Evolutionary conservation across 2,888 invertebrate genomes (phyloP).

Genomic region (Frankliniella fusca): DNA sequence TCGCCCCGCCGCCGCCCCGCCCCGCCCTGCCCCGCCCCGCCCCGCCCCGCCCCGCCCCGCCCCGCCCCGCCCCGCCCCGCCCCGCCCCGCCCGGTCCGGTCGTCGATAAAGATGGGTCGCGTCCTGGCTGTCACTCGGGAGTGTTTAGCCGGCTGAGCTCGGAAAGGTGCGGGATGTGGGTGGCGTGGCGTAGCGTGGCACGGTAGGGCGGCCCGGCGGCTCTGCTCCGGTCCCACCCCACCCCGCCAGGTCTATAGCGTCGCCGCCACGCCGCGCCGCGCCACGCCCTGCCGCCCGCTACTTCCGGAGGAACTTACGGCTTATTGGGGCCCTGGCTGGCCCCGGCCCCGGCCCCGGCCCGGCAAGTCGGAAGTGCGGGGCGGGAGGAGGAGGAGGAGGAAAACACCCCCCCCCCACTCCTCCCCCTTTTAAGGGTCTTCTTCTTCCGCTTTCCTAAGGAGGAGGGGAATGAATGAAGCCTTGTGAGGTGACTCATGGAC

Average conservation of each 20-base stretch:
- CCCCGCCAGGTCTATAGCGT: background rate
- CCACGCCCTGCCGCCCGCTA: background rate
- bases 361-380: slow-evolving; percentile 15
- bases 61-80: too few relatives aligned
- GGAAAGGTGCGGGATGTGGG: too few relatives aligned
- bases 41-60: too few relatives aligned
- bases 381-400: background rate
- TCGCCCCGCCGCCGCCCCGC: too few relatives aligned
- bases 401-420: background rate
- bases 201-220: background rate
- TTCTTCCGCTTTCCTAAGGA: slow-evolving; percentile 8
- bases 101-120: too few relatives aligned
- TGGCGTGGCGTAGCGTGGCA: background rate
- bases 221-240: background rate
- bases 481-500: slow-evolving; percentile 13
- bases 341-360: background rate
- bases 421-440: background rate
- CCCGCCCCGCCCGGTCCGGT: too few relatives aligned
- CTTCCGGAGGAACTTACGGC: background rate
- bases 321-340: background rate
- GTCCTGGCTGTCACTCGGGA: too few relatives aligned
- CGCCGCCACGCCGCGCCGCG: background rate
- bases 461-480: slow-evolving; percentile 19
- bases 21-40: too few relatives aligned
- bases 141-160: too few relatives aligned